Conservation (phyloP, 1,140 invertebrate genomes). For the Heliconius congener region DNA sequence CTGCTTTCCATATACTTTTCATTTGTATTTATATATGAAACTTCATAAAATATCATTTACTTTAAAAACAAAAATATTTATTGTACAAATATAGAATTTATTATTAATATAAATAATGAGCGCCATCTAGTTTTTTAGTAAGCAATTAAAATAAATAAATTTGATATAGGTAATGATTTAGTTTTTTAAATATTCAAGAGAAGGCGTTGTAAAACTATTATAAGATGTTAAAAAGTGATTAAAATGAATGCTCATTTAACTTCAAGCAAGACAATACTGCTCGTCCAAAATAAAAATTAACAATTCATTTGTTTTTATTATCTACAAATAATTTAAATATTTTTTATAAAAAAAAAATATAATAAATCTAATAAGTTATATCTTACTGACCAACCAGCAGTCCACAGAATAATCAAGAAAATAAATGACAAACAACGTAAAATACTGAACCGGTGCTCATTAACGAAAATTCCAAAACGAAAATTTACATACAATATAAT, state of each 20-base stretch:
- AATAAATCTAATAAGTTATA: no score
- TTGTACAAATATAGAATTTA: no score
- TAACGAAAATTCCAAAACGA: background rate
- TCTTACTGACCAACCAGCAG: background rate
- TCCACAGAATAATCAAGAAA: background rate
- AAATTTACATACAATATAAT: conserved; percentile 51
- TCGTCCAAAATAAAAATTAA: no score
- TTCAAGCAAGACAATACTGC: no score
- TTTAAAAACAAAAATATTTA: no score
- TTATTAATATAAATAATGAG: background rate
- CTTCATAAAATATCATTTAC: no score
- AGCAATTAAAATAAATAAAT: background rate
- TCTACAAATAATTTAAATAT: no score
- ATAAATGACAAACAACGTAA: background rate
- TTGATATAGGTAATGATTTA: background rate
- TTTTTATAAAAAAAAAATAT: no score
- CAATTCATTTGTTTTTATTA: no score
- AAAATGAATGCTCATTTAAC: background rate
- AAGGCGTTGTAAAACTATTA: background rate
- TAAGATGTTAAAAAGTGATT: background rate
- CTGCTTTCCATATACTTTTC: no score
- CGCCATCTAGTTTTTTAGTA: conserved; percentile 14
- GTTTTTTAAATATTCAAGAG: background rate
- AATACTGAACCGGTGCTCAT: background rate
- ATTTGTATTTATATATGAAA: background rate